Conservation (phyloP, 2,113 vertebrate genomes). For the Martes martes region DNA sequence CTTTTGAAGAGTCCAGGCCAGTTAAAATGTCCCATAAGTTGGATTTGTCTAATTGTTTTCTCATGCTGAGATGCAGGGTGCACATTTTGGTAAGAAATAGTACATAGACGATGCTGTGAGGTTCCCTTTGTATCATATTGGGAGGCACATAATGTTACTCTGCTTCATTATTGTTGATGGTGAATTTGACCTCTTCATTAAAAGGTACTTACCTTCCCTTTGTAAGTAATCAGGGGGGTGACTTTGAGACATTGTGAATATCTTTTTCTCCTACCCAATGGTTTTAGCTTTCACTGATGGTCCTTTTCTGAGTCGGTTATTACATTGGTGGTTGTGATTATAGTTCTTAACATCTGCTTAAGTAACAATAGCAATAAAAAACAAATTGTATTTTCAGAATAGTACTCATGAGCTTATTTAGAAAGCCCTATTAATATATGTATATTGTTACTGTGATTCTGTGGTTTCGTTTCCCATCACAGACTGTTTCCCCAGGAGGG, state of each 20-base stretch:
- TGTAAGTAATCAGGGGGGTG: background rate
- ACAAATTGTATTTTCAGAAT: conserved; percentile 18
- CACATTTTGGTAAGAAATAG: background rate
- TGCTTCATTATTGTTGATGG: background rate
- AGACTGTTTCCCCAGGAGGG: background rate
- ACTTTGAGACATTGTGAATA: background rate
- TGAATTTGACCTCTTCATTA: background rate
- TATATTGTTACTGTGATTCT: background rate
- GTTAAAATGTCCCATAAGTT: background rate
- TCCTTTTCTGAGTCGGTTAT: background rate
- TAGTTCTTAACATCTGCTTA: background rate
- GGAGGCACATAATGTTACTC: background rate
- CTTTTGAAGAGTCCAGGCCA: background rate
- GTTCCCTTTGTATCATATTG: background rate
- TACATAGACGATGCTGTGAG: background rate
- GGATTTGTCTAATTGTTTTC: conserved; percentile 3
- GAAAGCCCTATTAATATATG: background rate
- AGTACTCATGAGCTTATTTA: background rate
- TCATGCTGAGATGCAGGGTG: background rate
- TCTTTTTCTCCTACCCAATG: background rate
- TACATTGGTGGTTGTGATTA: background rate
- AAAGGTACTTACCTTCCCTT: background rate
- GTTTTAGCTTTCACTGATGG: background rate
- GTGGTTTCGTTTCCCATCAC: background rate
- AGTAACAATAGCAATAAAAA: conserved; percentile 23